phyloP scores from a whole-genome alignment of 2,113 vertebrate species.

The Calyptommatus sinebrachiatus region DNA sequence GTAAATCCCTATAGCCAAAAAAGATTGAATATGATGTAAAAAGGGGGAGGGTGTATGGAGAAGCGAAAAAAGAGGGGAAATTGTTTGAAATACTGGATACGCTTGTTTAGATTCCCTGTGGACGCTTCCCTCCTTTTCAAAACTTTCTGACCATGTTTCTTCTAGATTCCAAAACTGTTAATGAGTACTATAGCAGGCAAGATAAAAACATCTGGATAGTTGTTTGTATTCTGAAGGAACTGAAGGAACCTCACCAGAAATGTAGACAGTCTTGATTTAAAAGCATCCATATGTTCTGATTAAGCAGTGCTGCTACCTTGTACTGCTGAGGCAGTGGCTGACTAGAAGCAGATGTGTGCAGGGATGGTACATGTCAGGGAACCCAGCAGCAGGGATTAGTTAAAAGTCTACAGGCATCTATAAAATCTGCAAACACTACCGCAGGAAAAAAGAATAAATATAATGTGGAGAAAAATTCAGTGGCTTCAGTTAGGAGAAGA shows the following conservation, averaged over 20 bases:
- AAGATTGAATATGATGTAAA: too few species aligned
- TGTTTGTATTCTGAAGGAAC: conserved; percentile 12
- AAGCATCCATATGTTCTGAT: conserved; percentile 5
- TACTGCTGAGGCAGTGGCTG: background rate
- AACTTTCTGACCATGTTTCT: background rate
- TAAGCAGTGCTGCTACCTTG: conserved; percentile 3
- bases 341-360: background rate
- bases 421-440: conserved; percentile 24
- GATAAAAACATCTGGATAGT: background rate
- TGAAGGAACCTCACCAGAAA: background rate
- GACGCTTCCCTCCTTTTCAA: background rate
- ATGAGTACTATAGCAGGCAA: background rate
- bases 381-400: conserved; percentile 21
- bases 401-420: conserved; percentile 19
- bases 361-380: conserved; percentile 15
- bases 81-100: too few species aligned
- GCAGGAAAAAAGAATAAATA: conserved; percentile 9
- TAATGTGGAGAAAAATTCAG: conserved; percentile 16
- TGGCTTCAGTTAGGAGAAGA: background rate
- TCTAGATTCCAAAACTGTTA: background rate
- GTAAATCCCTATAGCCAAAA: too few species aligned
- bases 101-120: background rate
- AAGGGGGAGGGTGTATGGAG: too few species aligned
- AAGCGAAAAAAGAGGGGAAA: too few species aligned
- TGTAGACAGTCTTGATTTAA: background rate